Base-by-base conservation (phyloP, 2,888 invertebrate genomes). In the Leptopilina drosophilae region DNA sequence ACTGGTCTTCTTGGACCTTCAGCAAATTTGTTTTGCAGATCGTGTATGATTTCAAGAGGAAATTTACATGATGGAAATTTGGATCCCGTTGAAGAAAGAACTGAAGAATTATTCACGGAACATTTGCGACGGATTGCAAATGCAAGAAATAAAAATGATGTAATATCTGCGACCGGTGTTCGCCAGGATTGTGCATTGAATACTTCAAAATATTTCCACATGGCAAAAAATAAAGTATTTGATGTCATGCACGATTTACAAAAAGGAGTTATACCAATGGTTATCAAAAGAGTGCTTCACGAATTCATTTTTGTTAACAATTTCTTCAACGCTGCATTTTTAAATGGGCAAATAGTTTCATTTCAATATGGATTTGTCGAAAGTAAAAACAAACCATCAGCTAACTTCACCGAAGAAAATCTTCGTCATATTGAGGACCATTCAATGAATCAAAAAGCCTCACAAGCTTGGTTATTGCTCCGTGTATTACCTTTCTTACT, bases 211-310 rank as follows among this genome's bases (percentile, higher is more conserved):
- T 59, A n/a, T 59, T 59, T 59, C 15, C 59, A 59, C 15, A 59
- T 59, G n/a, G 14, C 59, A 59, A 59, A n/a, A 59, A 82, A 80
- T 56, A 80, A 82, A 73, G 59, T 82, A 11, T 82, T 77, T 67
- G 79, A 82, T 64, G n/a, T 77, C 0, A 80, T 82, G 80, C 80
- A 82, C 12, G 81, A 81, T 14, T 42, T 82, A 14, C 33, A 69
- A 33, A 65, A 80, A 67, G 82, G 83, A 14, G 78, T 84, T 42
- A 77, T 82, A 62, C 82, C 81, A 1, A 83, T 85, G 83, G 75
- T 83, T 9, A 9, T 84, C 2, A 84, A 84, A 80, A 59, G 79
- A 20, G 77, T 82, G 0, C 59, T 82, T 14, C 66, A 75, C 33
- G 2, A 79, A 26, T 81, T 77, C 42, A 49, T 83, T 5, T 8